Base-by-base conservation (phyloP, 2,797 vertebrate species). In the Pelodytes ibericus region DNA sequence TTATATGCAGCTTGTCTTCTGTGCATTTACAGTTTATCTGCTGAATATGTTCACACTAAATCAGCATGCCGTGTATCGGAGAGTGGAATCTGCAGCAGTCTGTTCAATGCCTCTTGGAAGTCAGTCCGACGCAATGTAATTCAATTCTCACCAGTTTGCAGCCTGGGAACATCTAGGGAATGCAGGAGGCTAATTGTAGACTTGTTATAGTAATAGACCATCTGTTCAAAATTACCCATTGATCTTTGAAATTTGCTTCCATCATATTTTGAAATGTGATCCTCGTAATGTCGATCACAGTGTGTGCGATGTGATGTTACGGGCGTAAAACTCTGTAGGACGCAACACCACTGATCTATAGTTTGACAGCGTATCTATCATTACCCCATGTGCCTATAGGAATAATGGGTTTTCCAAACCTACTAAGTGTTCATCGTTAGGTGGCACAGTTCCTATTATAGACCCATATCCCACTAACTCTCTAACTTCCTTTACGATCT, bases 171-270 rank as follows among this genome's bases (percentile, higher is more conserved):
- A 53, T 81, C 7, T 29, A 80, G 82, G 63, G 81, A 86, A 82
- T 81, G 67, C 67, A 78, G 71, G 41, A 8, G 9, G 69, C 66
- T 78, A 85, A 79, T 84, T 82, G 76, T 81, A 78, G 61, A 80
- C 82, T 75, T 68, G 72, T 57, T 81, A 30, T 80, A 83, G 74
- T 80, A 83, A 80, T 82, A 71, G 80, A 41, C 76, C 76, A 78
- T 73, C 67, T 81, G 72, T 83, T 70, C 82, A 82, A 58, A 80
- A 71, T 84, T 81, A 80, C 63, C 71, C 65, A 73, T 36, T 57
- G 47, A 70, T 58, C 64, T 82, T 82, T 81, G 47, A 76, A 80
- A 79, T 81, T 76, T 82, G 72, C 74, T 53, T 53, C 30, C 41
- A 39, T 78, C 29, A 66, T 60, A 66, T 33, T 64, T 58, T 57